These are phyloP conservation scores for Gymnocephalus cernua DNA, from an alignment of 2,113 vertebrate species.

Conservation along the genomic window DNA sequence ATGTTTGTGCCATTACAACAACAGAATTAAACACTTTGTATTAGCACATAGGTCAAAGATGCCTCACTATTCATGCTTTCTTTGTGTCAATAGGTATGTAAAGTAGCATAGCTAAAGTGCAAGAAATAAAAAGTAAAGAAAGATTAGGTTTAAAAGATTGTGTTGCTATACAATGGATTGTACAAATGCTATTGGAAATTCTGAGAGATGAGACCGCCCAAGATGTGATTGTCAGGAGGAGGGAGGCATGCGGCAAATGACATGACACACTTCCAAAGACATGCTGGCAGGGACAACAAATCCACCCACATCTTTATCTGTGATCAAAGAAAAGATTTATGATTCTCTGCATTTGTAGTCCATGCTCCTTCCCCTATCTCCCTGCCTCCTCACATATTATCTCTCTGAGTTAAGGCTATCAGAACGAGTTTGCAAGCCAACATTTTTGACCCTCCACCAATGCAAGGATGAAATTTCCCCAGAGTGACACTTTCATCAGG, in stretches of 20 bases:
- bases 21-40: neutral
- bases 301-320: conserved; percentile 70
- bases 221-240: conserved; percentile 62
- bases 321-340: conserved; percentile 73
- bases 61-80: too few species aligned
- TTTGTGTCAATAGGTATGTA: too few species aligned
- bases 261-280: conserved; percentile 69
- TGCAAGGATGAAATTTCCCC: conserved; percentile 67
- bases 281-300: conserved; percentile 64
- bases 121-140: too few species aligned
- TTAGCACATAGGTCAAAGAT: neutral
- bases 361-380: conserved; percentile 29
- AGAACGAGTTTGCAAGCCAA: conserved; percentile 63
- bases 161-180: too few species aligned
- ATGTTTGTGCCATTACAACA: neutral
- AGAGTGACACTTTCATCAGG: conserved; percentile 75
- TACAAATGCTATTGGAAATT: neutral
- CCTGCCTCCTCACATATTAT: conserved; percentile 61
- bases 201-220: conserved; percentile 47
- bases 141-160: too few species aligned
- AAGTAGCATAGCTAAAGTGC: too few species aligned
- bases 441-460: conserved; percentile 60
- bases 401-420: conserved; percentile 61
- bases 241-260: conserved; percentile 61
- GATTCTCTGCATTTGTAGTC: conserved; percentile 60